A percentile compares a stretch with the other conserved stretches of the same genome.
Conservation (phyloP, 2,113 vertebrate genomes). For the Cepphus grylle region DNA sequence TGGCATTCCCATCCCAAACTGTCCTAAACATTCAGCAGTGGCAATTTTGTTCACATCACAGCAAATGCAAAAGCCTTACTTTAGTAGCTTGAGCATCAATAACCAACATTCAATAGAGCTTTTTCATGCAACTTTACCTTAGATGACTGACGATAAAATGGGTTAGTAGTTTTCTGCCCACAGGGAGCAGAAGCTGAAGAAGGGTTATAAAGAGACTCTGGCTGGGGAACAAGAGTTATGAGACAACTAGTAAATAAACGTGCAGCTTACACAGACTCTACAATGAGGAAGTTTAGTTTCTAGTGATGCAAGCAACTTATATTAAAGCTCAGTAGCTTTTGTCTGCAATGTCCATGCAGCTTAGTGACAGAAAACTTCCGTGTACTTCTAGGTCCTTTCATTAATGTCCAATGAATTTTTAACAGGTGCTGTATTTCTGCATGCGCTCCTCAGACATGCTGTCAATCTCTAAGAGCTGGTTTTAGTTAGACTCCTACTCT, state of each 20-base stretch:
- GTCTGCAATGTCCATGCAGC: constrained; percentile 36
- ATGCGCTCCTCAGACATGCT: constrained; percentile 30
- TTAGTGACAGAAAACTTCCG: constrained; percentile 1
- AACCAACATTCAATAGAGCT: constrained; percentile 16
- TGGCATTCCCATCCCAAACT: background rate
- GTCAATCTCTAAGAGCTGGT: constrained; percentile 24
- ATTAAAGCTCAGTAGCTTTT: constrained; percentile 37
- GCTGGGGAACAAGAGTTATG: constrained; percentile 70
- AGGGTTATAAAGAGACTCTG: constrained; percentile 72
- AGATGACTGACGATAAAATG: constrained; percentile 68
- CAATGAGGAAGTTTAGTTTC: constrained; percentile 34
- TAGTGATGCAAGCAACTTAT: constrained; percentile 20
- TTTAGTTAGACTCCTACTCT: constrained; percentile 46
- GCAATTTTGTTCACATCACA: constrained; percentile 4
- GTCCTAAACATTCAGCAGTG: background rate
- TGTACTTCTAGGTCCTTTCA: constrained; percentile 9
- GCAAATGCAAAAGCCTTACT: constrained; percentile 25
- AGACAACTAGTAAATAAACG: constrained; percentile 61
- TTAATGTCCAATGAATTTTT: constrained; percentile 2
- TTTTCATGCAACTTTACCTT: constrained; percentile 77
- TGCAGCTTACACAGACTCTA: constrained; percentile 15
- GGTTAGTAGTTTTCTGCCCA: constrained; percentile 74
- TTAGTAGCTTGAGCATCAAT: background rate
- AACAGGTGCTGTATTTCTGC: constrained; percentile 50
- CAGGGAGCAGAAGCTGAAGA: constrained; percentile 67